Evolutionary conservation across 64 coral and sea anemone genomes (phyloP).

Genomic region (Pachyseris speciosa): DNA sequence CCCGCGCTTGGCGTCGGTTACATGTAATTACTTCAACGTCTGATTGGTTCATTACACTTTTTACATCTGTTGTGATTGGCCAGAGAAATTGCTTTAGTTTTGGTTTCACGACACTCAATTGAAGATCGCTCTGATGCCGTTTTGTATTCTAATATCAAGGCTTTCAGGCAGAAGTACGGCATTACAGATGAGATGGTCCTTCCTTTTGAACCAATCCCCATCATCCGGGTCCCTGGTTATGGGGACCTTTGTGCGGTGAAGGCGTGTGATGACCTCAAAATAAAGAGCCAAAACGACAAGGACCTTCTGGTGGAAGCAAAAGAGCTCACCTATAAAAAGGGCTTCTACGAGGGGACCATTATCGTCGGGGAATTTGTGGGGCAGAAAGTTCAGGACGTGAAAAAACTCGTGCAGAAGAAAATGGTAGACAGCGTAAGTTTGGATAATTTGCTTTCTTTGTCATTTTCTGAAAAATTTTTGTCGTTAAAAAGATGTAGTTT

Average conservation of each 20-base stretch:
- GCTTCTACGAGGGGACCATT: constrained; percentile 93
- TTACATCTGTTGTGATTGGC: no score
- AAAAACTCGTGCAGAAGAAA: constrained; percentile 97
- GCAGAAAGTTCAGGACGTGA: constrained; percentile 94
- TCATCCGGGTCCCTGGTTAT: constrained; percentile 93
- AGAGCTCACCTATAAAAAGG: constrained; percentile 95
- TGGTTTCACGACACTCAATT: no score
- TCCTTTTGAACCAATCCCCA: constrained; percentile 91
- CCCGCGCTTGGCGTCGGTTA: no score
- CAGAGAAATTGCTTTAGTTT: no score
- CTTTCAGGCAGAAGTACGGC: constrained; percentile 91
- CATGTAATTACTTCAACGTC: no score
- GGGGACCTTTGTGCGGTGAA: constrained; percentile 90
- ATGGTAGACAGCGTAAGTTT: constrained; percentile 82
- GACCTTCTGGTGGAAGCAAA: constrained; percentile 91
- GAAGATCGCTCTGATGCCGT: not conserved
- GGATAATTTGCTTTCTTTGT: not conserved
- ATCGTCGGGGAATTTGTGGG: constrained; percentile 93
- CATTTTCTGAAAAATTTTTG: no score
- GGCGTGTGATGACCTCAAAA: constrained; percentile 92
- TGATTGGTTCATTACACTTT: no score
- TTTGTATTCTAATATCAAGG: constrained; percentile 46
- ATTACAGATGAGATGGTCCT: constrained; percentile 98
- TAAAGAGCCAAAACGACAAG: constrained; percentile 97
- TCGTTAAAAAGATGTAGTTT: no score